Evolutionary conservation across 1,140 invertebrate species (phyloP).

Genomic region (Sitobion miscanthi): DNA sequence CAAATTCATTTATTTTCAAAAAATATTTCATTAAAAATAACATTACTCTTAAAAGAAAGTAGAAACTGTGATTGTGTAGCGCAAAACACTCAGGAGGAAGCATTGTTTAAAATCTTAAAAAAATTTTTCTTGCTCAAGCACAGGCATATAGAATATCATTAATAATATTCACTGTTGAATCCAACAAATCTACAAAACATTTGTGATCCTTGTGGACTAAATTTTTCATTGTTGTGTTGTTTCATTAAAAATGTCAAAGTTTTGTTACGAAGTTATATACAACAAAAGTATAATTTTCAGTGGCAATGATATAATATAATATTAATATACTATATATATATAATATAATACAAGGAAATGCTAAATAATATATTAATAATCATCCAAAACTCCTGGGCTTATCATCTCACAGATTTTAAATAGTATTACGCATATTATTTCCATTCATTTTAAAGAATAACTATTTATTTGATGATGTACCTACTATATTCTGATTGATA

Average conservation of each 20-base stretch:
- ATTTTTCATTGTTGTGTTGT: neutral
- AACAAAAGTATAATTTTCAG: neutral
- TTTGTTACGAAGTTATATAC: neutral
- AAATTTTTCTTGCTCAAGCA: neutral
- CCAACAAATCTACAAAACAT: neutral
- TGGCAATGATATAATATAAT: neutral
- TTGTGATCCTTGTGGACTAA: neutral
- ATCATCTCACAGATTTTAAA: neutral
- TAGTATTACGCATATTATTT: too few relatives aligned
- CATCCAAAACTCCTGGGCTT: neutral
- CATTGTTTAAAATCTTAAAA: slow-evolving; percentile 11
- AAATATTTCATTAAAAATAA: neutral
- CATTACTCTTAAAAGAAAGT: neutral
- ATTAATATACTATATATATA: neutral
- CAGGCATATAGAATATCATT: neutral
- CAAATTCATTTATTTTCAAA: neutral
- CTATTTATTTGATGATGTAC: too few relatives aligned
- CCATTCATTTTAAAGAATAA: too few relatives aligned
- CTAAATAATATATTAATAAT: neutral
- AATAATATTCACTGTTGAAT: neutral
- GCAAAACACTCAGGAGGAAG: neutral
- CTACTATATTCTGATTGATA: too few relatives aligned
- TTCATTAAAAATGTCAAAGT: neutral
- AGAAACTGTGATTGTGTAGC: neutral
- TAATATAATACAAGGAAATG: neutral